These are phyloP conservation scores for Darevskia nairensis DNA, from an alignment of 2,797 vertebrate genomes.

Conservation along the genomic window DNA sequence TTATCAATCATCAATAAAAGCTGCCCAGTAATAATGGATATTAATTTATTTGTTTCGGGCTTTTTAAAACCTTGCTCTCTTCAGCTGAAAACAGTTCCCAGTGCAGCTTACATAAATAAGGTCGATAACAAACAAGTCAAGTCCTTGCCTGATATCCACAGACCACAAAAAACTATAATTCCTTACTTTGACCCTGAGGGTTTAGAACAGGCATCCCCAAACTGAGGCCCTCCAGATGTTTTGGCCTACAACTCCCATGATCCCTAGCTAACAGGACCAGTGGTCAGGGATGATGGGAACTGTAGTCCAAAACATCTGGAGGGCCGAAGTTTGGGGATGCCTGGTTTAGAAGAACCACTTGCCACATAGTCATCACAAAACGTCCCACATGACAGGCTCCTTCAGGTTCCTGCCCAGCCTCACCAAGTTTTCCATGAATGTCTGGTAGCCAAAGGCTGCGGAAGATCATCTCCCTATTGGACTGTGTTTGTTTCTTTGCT, in stretches of 20 bases:
- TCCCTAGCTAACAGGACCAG: too few species aligned
- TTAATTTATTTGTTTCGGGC: not conserved
- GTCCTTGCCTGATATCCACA: too few species aligned
- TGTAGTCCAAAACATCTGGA: too few species aligned
- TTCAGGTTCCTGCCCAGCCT: not conserved
- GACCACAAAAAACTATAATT: not conserved
- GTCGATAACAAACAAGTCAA: not conserved
- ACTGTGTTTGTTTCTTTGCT: not conserved
- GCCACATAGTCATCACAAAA: not conserved
- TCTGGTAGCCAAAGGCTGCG: not conserved
- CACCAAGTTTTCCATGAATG: not conserved
- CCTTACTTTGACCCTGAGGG: not conserved
- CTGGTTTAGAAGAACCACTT: not conserved
- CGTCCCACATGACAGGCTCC: not conserved
- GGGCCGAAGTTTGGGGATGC: too few species aligned
- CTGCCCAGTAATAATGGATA: not conserved
- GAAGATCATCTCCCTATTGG: not conserved
- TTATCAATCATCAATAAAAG: not conserved
- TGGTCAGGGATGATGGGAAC: too few species aligned
- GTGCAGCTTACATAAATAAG: not conserved
- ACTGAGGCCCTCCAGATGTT: too few species aligned
- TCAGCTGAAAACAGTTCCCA: not conserved
- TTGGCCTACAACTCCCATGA: too few species aligned
- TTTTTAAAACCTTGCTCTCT: not conserved
- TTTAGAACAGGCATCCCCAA: not conserved